Conservation (phyloP, 1,140 invertebrate genomes). For the Ceratosolen solmsi region DNA sequence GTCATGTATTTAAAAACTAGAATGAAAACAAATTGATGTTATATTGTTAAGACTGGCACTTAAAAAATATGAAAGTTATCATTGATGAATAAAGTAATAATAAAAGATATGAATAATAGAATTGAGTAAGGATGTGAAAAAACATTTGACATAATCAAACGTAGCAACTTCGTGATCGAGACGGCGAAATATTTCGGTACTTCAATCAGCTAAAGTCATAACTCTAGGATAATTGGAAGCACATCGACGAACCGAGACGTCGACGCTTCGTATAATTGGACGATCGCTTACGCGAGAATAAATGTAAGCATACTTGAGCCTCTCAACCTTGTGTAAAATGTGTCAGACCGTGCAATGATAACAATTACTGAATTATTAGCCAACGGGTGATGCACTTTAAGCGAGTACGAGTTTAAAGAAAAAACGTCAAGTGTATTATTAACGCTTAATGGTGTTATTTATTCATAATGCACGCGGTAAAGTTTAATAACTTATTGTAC, state of each 20-base stretch:
- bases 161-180: background rate
- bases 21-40: no score
- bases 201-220: background rate
- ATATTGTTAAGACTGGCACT: no score
- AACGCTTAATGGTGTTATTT: conserved; percentile 13
- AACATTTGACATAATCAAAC: no score
- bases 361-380: conserved; percentile 53
- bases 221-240: background rate
- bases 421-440: background rate
- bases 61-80: no score
- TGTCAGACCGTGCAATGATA: conserved; percentile 54
- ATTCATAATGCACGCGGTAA: background rate
- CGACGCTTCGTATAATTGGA: conserved; percentile 18
- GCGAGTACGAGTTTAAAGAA: background rate
- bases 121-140: no score
- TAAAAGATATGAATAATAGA: no score
- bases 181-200: background rate
- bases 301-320: background rate
- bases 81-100: no score
- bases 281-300: conserved; percentile 40
- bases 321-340: conserved; percentile 55
- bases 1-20: no score
- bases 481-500: conserved; percentile 7
- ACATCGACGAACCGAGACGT: background rate
- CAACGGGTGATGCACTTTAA: background rate